phyloP scores from a whole-genome alignment of 1,140 invertebrate genomes.

The Apis florea region DNA sequence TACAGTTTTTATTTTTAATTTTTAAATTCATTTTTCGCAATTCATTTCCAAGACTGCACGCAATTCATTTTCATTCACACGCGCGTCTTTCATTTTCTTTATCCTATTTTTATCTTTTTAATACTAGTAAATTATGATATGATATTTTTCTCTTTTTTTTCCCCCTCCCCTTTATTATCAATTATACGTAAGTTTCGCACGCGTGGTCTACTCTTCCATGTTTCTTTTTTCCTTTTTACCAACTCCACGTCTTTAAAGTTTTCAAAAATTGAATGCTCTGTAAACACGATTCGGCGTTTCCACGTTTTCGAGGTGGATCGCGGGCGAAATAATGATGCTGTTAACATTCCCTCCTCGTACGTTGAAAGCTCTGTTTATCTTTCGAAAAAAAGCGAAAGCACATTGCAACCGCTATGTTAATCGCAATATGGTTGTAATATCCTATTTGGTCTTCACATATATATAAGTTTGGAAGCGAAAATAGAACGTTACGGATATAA shows the following conservation, averaged over 20 bases:
- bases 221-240: not conserved
- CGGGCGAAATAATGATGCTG: not conserved
- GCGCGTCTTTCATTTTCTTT: no score
- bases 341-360: constrained; percentile 2
- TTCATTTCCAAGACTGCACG: no score
- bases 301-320: constrained; percentile 4
- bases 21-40: not conserved
- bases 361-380: constrained; percentile 27
- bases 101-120: no score
- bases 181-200: no score
- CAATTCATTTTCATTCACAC: no score
- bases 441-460: no score
- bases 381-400: not conserved
- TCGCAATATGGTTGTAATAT: constrained; percentile 8
- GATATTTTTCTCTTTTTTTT: no score
- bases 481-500: not conserved
- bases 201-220: not conserved
- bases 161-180: no score
- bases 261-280: constrained; percentile 3
- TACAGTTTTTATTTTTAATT: not conserved
- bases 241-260: not conserved
- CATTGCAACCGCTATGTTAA: not conserved
- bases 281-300: constrained; percentile 26
- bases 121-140: no score
- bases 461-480: not conserved